Percentiles rank a stretch among this genome's conserved stretches.
Conservation (phyloP, 2,888 invertebrate species). For the Lathronympha strigana region DNA sequence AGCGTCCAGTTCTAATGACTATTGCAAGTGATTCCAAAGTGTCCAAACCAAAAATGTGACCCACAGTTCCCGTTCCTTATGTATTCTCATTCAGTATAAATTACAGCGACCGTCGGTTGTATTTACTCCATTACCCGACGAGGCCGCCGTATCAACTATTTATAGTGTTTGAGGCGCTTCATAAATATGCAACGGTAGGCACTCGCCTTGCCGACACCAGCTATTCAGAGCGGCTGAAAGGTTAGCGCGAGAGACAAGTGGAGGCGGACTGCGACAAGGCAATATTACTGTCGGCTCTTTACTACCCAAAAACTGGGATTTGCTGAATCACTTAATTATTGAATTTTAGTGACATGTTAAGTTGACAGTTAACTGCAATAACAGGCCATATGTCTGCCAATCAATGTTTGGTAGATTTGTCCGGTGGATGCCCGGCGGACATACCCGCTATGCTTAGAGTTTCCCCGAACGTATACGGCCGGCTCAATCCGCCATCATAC, state of each 20-base stretch:
- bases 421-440: too few species aligned
- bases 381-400: too few species aligned
- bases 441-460: too few species aligned
- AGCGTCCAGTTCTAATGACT: not conserved
- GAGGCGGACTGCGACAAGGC: slow-evolving; percentile 46
- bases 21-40: not conserved
- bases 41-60: slow-evolving; percentile 7
- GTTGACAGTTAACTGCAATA: too few species aligned
- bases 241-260: slow-evolving; percentile 47
- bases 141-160: slow-evolving; percentile 82
- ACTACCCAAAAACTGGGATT: too few species aligned
- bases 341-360: too few species aligned
- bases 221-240: slow-evolving; percentile 71
- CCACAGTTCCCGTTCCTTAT: slow-evolving; percentile 30
- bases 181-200: slow-evolving; percentile 85
- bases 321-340: too few species aligned
- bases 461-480: too few species aligned
- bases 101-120: slow-evolving; percentile 66
- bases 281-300: too few species aligned
- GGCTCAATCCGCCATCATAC: too few species aligned
- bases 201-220: slow-evolving; percentile 83
- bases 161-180: slow-evolving; percentile 84
- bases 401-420: too few species aligned
- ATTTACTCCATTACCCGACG: slow-evolving; percentile 80
- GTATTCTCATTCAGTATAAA: slow-evolving; percentile 59